Percentiles rank a stretch among this genome's conserved stretches.
Conservation (phyloP, 1,140 invertebrate genomes). For the Brachionus sp. region DNA sequence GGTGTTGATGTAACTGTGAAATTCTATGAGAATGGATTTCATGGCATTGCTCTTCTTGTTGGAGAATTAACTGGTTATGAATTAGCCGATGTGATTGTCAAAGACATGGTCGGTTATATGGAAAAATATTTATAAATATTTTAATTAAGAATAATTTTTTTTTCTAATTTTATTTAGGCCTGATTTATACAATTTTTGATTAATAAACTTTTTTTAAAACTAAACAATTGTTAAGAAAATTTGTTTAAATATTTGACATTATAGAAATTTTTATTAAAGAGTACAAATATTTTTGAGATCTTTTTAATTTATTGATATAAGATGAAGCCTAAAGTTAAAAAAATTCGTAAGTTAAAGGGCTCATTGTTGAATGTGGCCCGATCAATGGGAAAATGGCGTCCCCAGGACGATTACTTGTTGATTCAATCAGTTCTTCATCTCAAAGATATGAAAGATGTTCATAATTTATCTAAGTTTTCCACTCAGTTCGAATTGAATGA, state of each 20-base stretch:
- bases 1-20: conserved; percentile 23
- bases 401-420: conserved; percentile 87
- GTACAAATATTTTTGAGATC: neutral
- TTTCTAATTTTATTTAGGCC: neutral
- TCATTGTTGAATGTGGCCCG: conserved; percentile 9
- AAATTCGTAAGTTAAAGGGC: neutral
- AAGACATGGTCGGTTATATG: conserved; percentile 17
- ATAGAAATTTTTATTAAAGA: neutral
- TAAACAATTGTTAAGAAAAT: neutral
- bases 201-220: neutral
- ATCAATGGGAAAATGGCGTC: conserved; percentile 83
- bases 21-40: conserved; percentile 41
- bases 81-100: neutral
- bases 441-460: conserved; percentile 78
- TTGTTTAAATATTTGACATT: neutral
- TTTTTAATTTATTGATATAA: neutral
- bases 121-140: neutral
- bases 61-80: neutral
- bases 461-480: conserved; percentile 88
- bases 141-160: neutral
- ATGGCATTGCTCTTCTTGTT: conserved; percentile 24
- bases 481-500: conserved; percentile 89
- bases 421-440: conserved; percentile 83
- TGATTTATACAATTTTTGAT: neutral
- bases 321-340: neutral